Percentiles rank a stretch among this genome's conserved stretches.
phyloP scores from a whole-genome alignment of 2,797 vertebrate genomes.

The Xenopus petersii region DNA sequence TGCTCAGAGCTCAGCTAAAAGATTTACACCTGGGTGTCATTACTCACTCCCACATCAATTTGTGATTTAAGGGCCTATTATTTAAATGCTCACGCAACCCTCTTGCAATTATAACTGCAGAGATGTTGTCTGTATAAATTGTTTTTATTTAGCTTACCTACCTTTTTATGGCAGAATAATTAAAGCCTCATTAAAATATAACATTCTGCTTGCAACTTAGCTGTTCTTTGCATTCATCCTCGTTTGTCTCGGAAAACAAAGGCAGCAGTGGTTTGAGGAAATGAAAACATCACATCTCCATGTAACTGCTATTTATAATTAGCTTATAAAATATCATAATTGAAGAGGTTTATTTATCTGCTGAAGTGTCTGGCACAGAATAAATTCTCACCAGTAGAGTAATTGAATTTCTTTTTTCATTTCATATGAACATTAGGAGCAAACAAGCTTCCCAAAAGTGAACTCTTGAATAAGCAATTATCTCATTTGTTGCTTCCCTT shows the following conservation, averaged over 20 bases:
- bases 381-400: background rate
- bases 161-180: slow-evolving; percentile 63
- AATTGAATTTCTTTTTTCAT: background rate
- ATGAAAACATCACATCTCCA: slow-evolving; percentile 1
- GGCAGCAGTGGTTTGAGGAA: slow-evolving; percentile 1
- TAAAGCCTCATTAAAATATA: slow-evolving; percentile 59
- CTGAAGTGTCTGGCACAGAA: background rate
- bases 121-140: slow-evolving; percentile 58
- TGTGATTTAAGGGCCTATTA: slow-evolving; percentile 70
- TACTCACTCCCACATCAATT: slow-evolving; percentile 67
- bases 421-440: background rate
- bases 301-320: slow-evolving; percentile 17
- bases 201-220: slow-evolving; percentile 54
- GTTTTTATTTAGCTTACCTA: slow-evolving; percentile 64
- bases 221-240: slow-evolving; percentile 30
- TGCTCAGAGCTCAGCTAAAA: slow-evolving; percentile 56
- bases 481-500: background rate
- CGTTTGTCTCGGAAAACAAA: slow-evolving; percentile 10
- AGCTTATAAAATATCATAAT: slow-evolving; percentile 20
- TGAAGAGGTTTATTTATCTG: slow-evolving; percentile 6
- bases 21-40: slow-evolving; percentile 71
- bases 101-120: slow-evolving; percentile 61
- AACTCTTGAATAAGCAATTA: background rate
- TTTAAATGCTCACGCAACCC: slow-evolving; percentile 63
- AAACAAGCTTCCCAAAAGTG: background rate